Evolutionary conservation across 2,888 invertebrate species (phyloP).

Genomic region (Epirrita christyi): DNA sequence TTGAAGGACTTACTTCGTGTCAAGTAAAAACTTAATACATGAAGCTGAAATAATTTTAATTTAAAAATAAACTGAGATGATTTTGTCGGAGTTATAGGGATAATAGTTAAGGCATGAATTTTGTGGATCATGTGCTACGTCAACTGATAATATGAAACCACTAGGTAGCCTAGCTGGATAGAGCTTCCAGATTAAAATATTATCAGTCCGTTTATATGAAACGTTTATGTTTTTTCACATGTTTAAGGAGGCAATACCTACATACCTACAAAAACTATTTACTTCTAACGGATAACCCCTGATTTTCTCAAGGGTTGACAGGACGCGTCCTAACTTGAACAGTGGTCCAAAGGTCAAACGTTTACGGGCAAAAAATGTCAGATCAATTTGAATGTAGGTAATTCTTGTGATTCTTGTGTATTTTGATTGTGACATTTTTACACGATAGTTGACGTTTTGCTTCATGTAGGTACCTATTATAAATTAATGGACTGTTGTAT

Average conservation of each 20-base stretch:
- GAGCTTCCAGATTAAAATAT: not conserved
- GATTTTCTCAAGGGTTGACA: slow-evolving; percentile 10
- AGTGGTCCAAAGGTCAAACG: slow-evolving; percentile 32
- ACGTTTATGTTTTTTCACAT: not conserved
- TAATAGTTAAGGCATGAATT: too few relatives aligned
- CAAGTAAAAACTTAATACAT: not conserved
- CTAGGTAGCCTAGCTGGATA: not conserved
- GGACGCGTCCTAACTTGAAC: slow-evolving; percentile 14
- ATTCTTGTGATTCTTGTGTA: not conserved
- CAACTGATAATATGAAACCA: not conserved
- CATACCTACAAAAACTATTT: too few relatives aligned
- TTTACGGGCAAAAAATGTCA: slow-evolving; percentile 8
- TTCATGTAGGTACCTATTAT: not conserved
- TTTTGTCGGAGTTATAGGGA: too few relatives aligned
- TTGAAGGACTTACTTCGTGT: not conserved
- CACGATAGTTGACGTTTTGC: not conserved
- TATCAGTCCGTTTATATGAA: not conserved
- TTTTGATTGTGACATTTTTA: slow-evolving; percentile 1
- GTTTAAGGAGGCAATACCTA: not conserved
- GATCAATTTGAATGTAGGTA: not conserved
- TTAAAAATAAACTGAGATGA: too few relatives aligned
- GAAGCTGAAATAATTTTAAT: not conserved
- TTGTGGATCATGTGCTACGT: not conserved
- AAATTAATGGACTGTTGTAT: not conserved
- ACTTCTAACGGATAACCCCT: not conserved